Evolutionary conservation across 2,113 vertebrate species (phyloP).

Genomic region (Hydrochoerus hydrochaeris): DNA sequence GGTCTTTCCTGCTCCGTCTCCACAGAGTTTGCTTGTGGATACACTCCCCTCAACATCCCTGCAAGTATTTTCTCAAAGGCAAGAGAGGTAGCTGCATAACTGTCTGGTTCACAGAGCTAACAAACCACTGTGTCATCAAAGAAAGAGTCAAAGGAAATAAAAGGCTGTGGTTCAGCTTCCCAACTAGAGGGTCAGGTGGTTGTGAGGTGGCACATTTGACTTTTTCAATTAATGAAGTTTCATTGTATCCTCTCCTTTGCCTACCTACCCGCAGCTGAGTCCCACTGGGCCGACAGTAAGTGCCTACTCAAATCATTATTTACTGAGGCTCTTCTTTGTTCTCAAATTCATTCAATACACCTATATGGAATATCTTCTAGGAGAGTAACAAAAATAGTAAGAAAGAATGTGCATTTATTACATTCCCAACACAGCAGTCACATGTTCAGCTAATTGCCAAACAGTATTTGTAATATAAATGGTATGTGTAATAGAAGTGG

Average conservation of each 20-base stretch:
- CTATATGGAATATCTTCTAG: not conserved
- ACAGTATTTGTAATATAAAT: not conserved
- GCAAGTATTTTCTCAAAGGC: conserved; percentile 3
- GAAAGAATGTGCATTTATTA: not conserved
- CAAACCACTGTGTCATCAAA: conserved; percentile 60
- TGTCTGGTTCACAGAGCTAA: not conserved
- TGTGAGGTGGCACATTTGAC: not conserved
- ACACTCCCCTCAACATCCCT: not conserved
- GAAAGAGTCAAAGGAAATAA: conserved; percentile 47
- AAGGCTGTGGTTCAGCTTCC: not conserved
- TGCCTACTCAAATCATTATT: not conserved
- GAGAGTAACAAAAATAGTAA: not conserved
- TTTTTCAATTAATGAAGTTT: not conserved
- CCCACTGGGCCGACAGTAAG: not conserved
- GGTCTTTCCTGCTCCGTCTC: not conserved
- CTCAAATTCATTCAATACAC: not conserved
- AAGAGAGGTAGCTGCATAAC: not conserved
- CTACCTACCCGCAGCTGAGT: not conserved
- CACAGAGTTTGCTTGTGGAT: conserved; percentile 14
- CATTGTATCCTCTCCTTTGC: not conserved
- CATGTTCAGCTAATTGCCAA: not conserved
- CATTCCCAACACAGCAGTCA: not conserved
- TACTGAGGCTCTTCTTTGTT: not conserved
- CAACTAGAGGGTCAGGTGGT: not conserved
- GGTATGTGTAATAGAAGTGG: not conserved